Conservation (phyloP, 2,113 vertebrate genomes). For the Athene noctua region DNA sequence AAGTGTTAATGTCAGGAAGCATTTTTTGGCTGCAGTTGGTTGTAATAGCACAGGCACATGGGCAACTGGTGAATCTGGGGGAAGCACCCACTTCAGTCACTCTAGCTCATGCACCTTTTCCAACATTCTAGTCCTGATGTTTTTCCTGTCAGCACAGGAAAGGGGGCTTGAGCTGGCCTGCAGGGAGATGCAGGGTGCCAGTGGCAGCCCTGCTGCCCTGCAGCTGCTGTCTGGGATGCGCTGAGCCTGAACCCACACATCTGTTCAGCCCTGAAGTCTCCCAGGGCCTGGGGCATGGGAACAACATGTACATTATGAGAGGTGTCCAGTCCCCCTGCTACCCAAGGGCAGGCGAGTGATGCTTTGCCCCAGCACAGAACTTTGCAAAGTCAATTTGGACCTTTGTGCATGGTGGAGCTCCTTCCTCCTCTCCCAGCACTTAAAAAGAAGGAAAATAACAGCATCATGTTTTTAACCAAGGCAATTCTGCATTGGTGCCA, state of each 20-base stretch:
- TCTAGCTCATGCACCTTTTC: background rate
- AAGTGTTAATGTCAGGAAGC: background rate
- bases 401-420: background rate
- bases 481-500: background rate
- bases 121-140: background rate
- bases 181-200: background rate
- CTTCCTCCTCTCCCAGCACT: background rate
- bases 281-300: rapidly evolving
- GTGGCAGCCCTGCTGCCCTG: background rate
- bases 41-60: background rate
- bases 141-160: background rate
- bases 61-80: background rate
- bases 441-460: background rate
- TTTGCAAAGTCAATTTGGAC: background rate
- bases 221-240: rapidly evolving
- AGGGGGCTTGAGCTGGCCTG: rapidly evolving
- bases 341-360: background rate
- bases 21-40: background rate
- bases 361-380: background rate
- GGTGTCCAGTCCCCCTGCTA: background rate
- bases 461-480: background rate
- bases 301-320: rapidly evolving
- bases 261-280: background rate
- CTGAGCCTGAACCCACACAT: background rate
- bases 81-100: background rate